Base-by-base conservation (phyloP, 2,888 invertebrate genomes). In the Pyralis farinalis region DNA sequence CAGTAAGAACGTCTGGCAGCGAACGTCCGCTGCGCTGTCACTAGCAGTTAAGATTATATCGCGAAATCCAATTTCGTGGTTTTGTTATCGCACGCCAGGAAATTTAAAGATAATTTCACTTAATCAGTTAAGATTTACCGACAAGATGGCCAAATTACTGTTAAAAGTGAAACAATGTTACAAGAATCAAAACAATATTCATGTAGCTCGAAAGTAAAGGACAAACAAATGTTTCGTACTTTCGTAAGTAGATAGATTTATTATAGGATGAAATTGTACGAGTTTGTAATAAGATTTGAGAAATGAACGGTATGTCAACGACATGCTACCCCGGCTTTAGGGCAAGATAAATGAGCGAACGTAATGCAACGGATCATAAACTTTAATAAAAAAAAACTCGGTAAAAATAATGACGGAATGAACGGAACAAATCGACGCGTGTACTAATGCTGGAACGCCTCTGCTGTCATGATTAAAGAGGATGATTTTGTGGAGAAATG, bases 1-100 rank as follows among this genome's bases (percentile, higher is more conserved):
- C 36, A 38, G 32, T n/a, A 32, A 31, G 29, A 30, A 37, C 30
- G 6, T 28, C 20, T 22, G 7, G 25, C 32, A 20, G 20, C 38
- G 31, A 27, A 33, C 37, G 41, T 33, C 46, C 46, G 34, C 42
- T 51, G 58, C 66, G 69, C 69, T 78, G 80, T 81, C 81, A 80
- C 73, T 57, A 43, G 34, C 39, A 39, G 42, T 63, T 62, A 59
- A 82, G 87, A 88, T 88, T 82, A 78, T 81, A 88, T 88, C 87
- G 80, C 68, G 61, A 74, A 88, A 88, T 86, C 86, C 87, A 88
- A 88, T 88, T 87, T 85, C 80, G 86, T 77, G 83, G 85, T 84
- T 85, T 83, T 79, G 81, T 82, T 85, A 85, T 87, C 85, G 80
- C 67, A 53, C 64, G 59, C 55, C 64, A 69, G 78, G 74, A 76